These are phyloP conservation scores for Drosophila percnosoma DNA, from an alignment of 2,888 invertebrate genomes.

Conservation along the genomic window DNA sequence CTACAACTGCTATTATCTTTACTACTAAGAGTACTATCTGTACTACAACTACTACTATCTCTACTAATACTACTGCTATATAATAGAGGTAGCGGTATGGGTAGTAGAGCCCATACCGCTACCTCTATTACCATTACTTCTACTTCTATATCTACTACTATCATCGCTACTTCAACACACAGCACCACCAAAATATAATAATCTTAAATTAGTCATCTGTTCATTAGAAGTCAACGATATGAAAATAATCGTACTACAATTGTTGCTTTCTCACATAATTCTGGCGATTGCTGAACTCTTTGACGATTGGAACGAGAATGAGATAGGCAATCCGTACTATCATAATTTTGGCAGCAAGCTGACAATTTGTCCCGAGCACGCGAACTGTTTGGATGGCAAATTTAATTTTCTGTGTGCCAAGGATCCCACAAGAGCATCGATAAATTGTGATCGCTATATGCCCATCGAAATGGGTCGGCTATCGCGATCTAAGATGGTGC, in stretches of 20 bases:
- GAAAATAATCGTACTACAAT: background rate
- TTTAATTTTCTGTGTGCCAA: conserved; percentile 41
- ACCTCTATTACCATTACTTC: background rate
- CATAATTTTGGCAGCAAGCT: conserved; percentile 39
- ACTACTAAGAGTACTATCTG: background rate
- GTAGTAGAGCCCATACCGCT: too few relatives aligned
- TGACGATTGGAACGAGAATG: background rate
- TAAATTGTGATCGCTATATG: conserved; percentile 36
- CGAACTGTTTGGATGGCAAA: conserved; percentile 32
- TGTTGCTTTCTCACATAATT: background rate
- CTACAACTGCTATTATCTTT: background rate
- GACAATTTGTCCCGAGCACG: conserved; percentile 27
- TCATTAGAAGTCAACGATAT: background rate
- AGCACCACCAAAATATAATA: background rate
- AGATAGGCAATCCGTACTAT: conserved; percentile 36
- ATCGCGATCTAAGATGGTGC: conserved; percentile 18
- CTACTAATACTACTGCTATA: background rate
- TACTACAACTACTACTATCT: background rate
- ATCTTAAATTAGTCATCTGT: background rate
- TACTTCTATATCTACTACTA: too few relatives aligned
- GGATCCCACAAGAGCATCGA: background rate
- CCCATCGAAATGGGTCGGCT: background rate
- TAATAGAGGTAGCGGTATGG: too few relatives aligned
- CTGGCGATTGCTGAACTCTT: accelerated
- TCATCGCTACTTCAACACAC: background rate